phyloP scores from a whole-genome alignment of 2,797 vertebrate genomes.

The Anas georgica region DNA sequence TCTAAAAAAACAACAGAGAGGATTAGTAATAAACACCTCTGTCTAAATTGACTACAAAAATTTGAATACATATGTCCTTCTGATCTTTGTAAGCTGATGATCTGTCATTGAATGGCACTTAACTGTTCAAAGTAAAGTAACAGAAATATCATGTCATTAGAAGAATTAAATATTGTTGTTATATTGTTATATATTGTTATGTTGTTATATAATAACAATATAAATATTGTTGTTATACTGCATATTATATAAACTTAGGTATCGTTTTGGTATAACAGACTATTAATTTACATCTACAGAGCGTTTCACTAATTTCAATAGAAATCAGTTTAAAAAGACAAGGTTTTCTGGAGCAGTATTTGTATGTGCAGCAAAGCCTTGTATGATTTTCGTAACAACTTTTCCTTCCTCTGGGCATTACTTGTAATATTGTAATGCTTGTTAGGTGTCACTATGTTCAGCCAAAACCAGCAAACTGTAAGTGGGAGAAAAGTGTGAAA shows the following conservation, averaged over 20 bases:
- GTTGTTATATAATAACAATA: no score
- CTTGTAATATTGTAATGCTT: neutral
- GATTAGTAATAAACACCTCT: neutral
- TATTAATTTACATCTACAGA: neutral
- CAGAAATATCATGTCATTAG: neutral
- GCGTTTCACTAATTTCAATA: neutral
- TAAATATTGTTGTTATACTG: neutral
- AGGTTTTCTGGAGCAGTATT: neutral
- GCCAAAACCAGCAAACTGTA: neutral
- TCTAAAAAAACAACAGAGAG: neutral
- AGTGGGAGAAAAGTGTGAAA: neutral
- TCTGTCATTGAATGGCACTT: neutral
- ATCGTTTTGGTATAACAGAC: neutral
- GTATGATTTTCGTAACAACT: neutral
- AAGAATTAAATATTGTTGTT: neutral
- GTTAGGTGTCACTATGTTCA: neutral
- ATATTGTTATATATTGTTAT: no score
- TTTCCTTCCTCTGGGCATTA: neutral
- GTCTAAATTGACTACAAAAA: neutral
- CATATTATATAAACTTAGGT: neutral
- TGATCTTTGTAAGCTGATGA: neutral
- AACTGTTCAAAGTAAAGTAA: neutral
- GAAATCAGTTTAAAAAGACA: neutral
- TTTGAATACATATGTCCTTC: neutral
- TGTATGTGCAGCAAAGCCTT: neutral